phyloP scores from a whole-genome alignment of 2,797 vertebrate species.

The Malacoraja senta region DNA sequence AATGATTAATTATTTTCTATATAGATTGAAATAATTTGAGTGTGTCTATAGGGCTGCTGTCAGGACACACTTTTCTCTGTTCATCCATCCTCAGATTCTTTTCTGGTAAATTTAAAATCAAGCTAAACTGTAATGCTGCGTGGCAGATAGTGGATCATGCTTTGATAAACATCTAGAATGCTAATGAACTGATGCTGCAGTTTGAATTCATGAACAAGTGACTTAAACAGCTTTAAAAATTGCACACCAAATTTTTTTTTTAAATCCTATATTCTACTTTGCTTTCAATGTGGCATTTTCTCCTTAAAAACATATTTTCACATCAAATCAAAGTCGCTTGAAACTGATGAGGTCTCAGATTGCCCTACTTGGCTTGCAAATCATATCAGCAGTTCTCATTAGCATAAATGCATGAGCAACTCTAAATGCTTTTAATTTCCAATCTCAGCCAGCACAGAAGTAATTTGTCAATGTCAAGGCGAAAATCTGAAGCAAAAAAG shows the following conservation, averaged over 20 bases:
- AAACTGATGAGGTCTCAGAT: slow-evolving; percentile 84
- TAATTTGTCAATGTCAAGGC: slow-evolving; percentile 99
- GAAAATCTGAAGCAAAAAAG: slow-evolving; percentile 87
- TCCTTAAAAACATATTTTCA: slow-evolving; percentile 39
- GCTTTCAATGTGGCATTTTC: slow-evolving; percentile 6
- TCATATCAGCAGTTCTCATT: slow-evolving; percentile 99
- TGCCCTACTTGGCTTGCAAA: slow-evolving; percentile 99
- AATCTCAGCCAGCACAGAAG: slow-evolving; percentile 98
- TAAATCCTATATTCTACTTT: slow-evolving; percentile 28
- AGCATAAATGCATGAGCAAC: slow-evolving; percentile 99
- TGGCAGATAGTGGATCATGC: slow-evolving; percentile 59
- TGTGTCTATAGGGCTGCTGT: slow-evolving; percentile 55
- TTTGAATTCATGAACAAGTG: slow-evolving; percentile 53
- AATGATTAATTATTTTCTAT: slow-evolving; percentile 62
- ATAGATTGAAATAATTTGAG: slow-evolving; percentile 63
- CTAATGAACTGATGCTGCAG: slow-evolving; percentile 58
- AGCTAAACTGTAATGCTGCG: slow-evolving; percentile 59
- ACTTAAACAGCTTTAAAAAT: slow-evolving; percentile 64
- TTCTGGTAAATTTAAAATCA: slow-evolving; percentile 62
- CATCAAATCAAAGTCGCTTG: slow-evolving; percentile 53
- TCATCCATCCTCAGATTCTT: slow-evolving; percentile 54
- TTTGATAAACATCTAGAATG: slow-evolving; percentile 73
- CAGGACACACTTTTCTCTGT: slow-evolving; percentile 52
- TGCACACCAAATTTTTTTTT: background rate
- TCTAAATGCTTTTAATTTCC: slow-evolving; percentile 99